Percentiles rank a stretch among this genome's conserved stretches.
These are phyloP conservation scores for Oreochromis tanganicae DNA, from an alignment of 2,113 vertebrate genomes.

Conservation along the genomic window DNA sequence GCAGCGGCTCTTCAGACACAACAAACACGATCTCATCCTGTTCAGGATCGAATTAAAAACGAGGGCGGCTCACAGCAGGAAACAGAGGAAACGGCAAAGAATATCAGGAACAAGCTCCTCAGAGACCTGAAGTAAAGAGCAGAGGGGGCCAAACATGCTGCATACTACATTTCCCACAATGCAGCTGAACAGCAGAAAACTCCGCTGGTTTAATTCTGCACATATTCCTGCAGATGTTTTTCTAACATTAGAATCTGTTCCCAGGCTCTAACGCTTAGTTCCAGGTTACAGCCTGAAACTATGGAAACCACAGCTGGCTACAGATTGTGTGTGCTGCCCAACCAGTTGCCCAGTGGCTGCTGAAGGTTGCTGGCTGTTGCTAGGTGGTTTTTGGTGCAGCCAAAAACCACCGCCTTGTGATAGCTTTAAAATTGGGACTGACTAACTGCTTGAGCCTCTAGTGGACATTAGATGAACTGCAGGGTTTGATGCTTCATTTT, in stretches of 20 bases:
- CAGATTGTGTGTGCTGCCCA: not conserved
- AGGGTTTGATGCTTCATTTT: not conserved
- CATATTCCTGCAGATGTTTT: not conserved
- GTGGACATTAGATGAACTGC: not conserved
- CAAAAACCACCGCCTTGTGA: fast-evolving
- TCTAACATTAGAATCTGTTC: too few species aligned
- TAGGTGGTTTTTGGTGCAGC: not conserved
- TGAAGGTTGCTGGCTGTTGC: not conserved
- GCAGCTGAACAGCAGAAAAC: not conserved
- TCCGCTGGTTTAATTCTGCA: not conserved
- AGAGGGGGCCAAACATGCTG: not conserved
- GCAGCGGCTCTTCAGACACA: not conserved
- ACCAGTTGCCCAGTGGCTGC: not conserved
- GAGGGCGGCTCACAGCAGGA: not conserved
- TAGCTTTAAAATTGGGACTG: not conserved
- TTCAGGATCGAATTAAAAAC: not conserved
- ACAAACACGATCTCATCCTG: not conserved
- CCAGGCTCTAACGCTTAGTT: not conserved
- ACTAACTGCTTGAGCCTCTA: not conserved
- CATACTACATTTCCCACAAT: not conserved
- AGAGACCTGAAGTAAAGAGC: fast-evolving
- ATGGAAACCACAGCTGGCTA: not conserved
- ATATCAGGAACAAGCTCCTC: fast-evolving
- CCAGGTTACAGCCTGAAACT: not conserved
- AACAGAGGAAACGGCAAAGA: not conserved